Conservation (phyloP, 2,113 vertebrate species). For the Carassius gibelio region DNA sequence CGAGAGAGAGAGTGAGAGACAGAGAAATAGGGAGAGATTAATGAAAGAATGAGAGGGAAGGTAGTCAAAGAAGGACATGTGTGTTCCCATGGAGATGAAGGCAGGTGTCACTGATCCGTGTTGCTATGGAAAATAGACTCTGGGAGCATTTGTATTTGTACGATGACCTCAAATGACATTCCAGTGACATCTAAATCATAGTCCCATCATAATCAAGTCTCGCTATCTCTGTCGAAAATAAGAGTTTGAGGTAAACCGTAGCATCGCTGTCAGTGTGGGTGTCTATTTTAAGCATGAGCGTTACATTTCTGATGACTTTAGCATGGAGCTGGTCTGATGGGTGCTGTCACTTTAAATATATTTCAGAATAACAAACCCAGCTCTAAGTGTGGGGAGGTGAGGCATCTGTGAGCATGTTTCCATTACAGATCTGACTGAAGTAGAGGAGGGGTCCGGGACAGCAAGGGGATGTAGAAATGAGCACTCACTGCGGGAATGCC, state of each 20-base stretch:
- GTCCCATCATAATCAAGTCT: too few species aligned
- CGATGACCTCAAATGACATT: slow-evolving; percentile 32
- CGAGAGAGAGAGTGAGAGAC: slow-evolving; percentile 35
- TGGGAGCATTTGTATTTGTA: slow-evolving; percentile 20
- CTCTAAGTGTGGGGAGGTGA: slow-evolving; percentile 24
- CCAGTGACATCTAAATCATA: slow-evolving; percentile 13
- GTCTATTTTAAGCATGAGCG: slow-evolving; percentile 29
- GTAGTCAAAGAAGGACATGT: slow-evolving; percentile 39
- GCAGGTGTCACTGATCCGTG: slow-evolving; percentile 36
- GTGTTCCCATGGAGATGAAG: slow-evolving; percentile 51
- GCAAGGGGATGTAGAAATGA: slow-evolving; percentile 16
- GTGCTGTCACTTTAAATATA: slow-evolving; percentile 29
- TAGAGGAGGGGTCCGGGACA: slow-evolving; percentile 16
- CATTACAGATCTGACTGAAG: slow-evolving; percentile 29
- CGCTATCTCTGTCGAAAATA: not conserved
- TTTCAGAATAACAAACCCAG: slow-evolving; percentile 37
- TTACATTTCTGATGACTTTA: slow-evolving; percentile 30
- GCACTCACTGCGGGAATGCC: slow-evolving; percentile 23
- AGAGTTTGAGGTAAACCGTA: not conserved
- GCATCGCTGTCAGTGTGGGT: not conserved
- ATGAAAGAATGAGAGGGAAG: slow-evolving; percentile 29
- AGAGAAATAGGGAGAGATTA: slow-evolving; percentile 17
- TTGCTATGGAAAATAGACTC: slow-evolving; percentile 40
- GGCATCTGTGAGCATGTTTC: slow-evolving; percentile 17
- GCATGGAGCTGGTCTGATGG: slow-evolving; percentile 3